A percentile compares a stretch with the other conserved stretches of the same genome.
phyloP scores from a whole-genome alignment of 2,113 vertebrate genomes.

The Semnornis frantzii region DNA sequence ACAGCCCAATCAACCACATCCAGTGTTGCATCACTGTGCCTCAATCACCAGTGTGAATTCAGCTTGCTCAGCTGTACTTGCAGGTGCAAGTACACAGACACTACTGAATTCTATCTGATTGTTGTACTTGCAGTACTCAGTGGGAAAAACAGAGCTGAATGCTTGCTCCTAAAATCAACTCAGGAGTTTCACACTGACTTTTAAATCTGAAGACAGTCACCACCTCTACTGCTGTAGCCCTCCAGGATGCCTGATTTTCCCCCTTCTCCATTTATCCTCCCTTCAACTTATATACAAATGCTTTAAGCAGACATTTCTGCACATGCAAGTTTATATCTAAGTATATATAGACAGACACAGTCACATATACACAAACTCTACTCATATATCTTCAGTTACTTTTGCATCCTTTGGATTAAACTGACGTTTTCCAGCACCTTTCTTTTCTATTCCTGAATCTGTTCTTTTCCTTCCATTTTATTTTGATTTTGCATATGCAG shows the following conservation, averaged over 20 bases:
- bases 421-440: not conserved
- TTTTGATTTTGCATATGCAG: not conserved
- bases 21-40: not conserved
- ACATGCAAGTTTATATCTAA: not conserved
- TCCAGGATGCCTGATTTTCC: not conserved
- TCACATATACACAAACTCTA: not conserved
- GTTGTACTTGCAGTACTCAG: not conserved
- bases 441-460: not conserved
- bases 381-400: not conserved
- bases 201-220: not conserved
- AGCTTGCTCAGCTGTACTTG: not conserved
- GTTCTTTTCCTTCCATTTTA: not conserved
- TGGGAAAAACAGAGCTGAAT: not conserved
- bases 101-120: not conserved
- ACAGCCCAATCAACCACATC: rapidly evolving
- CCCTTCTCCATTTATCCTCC: not conserved
- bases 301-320: not conserved
- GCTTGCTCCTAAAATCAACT: not conserved
- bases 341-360: not conserved
- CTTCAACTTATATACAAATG: not conserved
- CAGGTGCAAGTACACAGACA: not conserved
- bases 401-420: not conserved
- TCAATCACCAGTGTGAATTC: not conserved
- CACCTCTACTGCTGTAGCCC: not conserved
- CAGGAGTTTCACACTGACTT: not conserved